These are phyloP conservation scores for Coelopa frigida DNA, from an alignment of 1,140 invertebrate genomes.

Conservation along the genomic window DNA sequence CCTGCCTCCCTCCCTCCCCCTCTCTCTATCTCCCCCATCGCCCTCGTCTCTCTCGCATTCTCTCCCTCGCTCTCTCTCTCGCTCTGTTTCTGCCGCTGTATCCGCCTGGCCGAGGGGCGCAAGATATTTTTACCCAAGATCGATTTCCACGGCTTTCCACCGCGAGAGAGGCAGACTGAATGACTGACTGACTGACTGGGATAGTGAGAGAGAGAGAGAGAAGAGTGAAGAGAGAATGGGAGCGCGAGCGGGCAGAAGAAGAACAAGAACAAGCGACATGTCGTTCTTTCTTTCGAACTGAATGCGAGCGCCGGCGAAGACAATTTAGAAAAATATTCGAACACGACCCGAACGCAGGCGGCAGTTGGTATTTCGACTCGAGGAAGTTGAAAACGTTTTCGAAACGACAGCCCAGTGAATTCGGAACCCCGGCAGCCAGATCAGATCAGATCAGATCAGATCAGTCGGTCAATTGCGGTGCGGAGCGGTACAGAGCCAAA, in stretches of 20 bases:
- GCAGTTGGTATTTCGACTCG: slow-evolving; percentile 42
- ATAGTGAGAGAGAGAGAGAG: too few relatives aligned
- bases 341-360: background rate
- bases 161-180: too few relatives aligned
- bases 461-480: slow-evolving; percentile 36
- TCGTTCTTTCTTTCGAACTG: too few relatives aligned
- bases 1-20: background rate
- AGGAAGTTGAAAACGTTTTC: slow-evolving; percentile 30
- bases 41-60: background rate
- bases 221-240: too few relatives aligned
- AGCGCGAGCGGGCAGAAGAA: too few relatives aligned
- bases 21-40: background rate
- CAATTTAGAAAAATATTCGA: too few relatives aligned
- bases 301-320: too few relatives aligned
- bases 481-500: slow-evolving; percentile 8
- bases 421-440: background rate
- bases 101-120: too few relatives aligned
- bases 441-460: slow-evolving; percentile 19
- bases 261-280: too few relatives aligned
- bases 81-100: background rate
- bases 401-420: slow-evolving; percentile 1
- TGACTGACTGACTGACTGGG: too few relatives aligned
- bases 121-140: too few relatives aligned
- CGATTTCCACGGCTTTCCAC: too few relatives aligned
- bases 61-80: background rate